Conservation (phyloP, 1,140 invertebrate species). For the Nephila pilipes region DNA sequence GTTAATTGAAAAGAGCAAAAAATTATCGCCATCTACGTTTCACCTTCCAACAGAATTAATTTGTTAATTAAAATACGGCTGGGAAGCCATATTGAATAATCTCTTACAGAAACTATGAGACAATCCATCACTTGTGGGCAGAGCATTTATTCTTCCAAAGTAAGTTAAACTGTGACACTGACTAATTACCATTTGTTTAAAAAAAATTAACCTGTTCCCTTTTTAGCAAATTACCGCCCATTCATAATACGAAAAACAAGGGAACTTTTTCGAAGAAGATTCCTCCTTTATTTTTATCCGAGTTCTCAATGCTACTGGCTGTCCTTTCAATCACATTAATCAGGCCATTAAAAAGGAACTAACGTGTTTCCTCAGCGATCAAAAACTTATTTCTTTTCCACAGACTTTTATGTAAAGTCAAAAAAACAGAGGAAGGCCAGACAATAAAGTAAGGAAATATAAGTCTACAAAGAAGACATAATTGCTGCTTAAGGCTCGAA, state of each 20-base stretch:
- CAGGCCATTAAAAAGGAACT: neutral
- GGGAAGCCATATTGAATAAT: neutral
- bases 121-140: neutral
- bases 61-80: constrained; percentile 1
- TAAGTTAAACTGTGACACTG: neutral
- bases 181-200: neutral
- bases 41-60: neutral
- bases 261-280: neutral
- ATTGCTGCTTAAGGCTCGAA: neutral
- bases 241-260: neutral
- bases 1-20: neutral
- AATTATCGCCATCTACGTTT: neutral
- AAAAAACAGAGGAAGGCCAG: neutral
- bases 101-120: neutral
- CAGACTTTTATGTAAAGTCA: neutral
- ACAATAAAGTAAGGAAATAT: neutral
- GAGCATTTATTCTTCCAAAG: neutral
- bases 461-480: neutral
- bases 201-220: neutral
- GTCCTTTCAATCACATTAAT: neutral
- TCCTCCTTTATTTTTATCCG: neutral
- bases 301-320: neutral
- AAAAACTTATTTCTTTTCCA: too few species aligned
- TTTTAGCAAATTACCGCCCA: neutral
- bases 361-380: too few species aligned